Evolutionary conservation across 2,113 vertebrate species (phyloP).

Genomic region (Craseonycteris thonglongyai): DNA sequence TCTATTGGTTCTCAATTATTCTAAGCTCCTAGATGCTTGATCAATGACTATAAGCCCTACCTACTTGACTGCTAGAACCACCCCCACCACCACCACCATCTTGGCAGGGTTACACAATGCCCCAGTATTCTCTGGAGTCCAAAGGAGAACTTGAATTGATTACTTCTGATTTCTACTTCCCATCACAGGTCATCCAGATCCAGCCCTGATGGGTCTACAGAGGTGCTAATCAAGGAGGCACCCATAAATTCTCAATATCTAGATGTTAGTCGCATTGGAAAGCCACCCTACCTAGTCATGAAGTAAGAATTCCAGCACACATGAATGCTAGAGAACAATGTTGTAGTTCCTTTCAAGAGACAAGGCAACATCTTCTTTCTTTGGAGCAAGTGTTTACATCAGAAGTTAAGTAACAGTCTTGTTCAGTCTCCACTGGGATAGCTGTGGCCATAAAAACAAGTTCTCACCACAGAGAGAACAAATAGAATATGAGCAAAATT

Average conservation of each 20-base stretch:
- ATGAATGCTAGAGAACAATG: neutral
- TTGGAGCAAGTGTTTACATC: neutral
- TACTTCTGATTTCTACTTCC: neutral
- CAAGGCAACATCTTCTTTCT: neutral
- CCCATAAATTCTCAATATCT: neutral
- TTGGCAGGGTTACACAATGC: neutral
- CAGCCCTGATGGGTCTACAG: neutral
- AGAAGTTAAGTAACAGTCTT: neutral
- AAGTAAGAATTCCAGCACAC: neutral
- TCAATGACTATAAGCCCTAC: neutral
- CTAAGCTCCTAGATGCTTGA: neutral
- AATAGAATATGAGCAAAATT: neutral
- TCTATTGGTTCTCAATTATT: neutral
- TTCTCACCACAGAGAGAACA: neutral
- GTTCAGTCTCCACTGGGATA: neutral
- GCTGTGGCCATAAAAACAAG: neutral
- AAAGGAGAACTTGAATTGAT: neutral
- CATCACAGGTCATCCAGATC: neutral
- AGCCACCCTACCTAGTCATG: neutral
- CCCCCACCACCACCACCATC: too few species aligned
- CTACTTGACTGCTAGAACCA: neutral
- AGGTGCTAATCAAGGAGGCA: neutral
- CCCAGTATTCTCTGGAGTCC: neutral
- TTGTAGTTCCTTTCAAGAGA: neutral
- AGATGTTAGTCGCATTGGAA: neutral